phyloP scores from a whole-genome alignment of 2,888 invertebrate species.

The Xanthorhoe designata region DNA sequence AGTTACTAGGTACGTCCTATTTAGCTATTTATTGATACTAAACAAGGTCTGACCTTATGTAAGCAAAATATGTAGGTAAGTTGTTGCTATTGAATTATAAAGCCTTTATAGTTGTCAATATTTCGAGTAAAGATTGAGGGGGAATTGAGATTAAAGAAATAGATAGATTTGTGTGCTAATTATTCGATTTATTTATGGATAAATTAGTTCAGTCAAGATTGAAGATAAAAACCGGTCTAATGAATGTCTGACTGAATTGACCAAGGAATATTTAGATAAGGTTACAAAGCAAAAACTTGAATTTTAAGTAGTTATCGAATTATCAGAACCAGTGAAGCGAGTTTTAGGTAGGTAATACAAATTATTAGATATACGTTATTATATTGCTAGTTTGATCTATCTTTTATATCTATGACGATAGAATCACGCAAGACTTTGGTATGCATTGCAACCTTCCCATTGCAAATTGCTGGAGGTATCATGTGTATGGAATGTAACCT shows the following conservation, averaged over 20 bases:
- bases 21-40: no score
- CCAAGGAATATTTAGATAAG: neutral
- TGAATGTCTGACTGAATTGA: neutral
- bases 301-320: neutral
- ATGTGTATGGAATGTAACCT: constrained; percentile 46
- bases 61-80: no score
- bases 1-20: no score
- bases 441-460: constrained; percentile 40
- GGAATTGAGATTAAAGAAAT: no score
- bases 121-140: no score
- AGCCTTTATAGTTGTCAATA: no score
- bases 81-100: no score
- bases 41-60: no score
- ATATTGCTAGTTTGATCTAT: neutral
- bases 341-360: neutral
- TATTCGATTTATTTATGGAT: neutral
- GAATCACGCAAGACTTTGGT: constrained; percentile 28
- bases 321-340: neutral
- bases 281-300: neutral
- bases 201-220: neutral
- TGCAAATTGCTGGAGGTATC: constrained; percentile 36
- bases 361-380: constrained; percentile 13
- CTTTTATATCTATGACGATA: constrained; percentile 14
- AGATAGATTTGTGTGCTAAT: no score
- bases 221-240: neutral